Conservation (phyloP, 2,113 vertebrate genomes). For the Mesitornis unicolor region DNA sequence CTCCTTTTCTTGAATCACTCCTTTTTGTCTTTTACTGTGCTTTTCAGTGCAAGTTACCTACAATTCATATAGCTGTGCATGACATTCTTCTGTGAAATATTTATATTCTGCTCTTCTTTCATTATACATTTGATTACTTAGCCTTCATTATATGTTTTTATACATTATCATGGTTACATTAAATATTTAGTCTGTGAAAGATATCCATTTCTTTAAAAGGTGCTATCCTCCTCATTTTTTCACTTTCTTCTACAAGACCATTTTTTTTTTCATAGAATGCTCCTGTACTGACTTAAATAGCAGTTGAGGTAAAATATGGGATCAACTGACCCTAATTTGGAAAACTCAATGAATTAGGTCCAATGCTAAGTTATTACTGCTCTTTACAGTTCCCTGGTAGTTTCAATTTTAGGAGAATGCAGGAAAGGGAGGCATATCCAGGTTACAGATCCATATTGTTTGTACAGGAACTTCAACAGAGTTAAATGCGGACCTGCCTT, state of each 20-base stretch:
- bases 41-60: background rate
- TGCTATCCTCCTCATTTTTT: background rate
- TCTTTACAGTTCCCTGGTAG: background rate
- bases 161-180: background rate
- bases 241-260: background rate
- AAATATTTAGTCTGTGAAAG: background rate
- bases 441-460: background rate
- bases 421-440: background rate
- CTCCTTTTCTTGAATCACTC: background rate
- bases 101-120: background rate
- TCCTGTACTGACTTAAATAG: background rate
- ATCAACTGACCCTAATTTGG: background rate
- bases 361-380: background rate
- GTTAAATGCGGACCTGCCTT: background rate
- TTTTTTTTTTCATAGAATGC: background rate
- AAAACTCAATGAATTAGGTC: background rate
- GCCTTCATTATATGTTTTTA: background rate
- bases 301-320: background rate
- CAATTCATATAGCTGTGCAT: background rate
- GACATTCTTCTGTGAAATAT: background rate
- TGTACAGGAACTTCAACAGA: background rate
- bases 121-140: accelerated
- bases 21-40: background rate
- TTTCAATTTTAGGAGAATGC: background rate
- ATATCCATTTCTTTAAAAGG: background rate